phyloP scores from a whole-genome alignment of 1,140 invertebrate species.

The Drosophila malerkotliana region DNA sequence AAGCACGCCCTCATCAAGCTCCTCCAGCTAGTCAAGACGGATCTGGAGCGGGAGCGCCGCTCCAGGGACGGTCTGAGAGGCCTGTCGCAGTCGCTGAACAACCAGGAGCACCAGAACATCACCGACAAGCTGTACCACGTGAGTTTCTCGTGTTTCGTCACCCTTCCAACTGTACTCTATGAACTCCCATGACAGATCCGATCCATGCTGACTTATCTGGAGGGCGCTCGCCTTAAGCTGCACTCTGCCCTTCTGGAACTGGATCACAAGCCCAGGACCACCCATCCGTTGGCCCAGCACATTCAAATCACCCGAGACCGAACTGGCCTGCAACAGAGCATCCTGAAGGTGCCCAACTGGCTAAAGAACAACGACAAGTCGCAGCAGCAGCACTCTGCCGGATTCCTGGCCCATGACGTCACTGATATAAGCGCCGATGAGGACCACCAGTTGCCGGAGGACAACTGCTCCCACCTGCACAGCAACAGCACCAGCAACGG shows the following conservation, averaged over 20 bases:
- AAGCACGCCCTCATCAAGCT: constrained; percentile 93
- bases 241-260: constrained; percentile 91
- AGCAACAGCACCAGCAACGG: constrained; percentile 51
- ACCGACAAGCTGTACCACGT: constrained; percentile 96
- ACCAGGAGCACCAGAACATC: constrained; percentile 96
- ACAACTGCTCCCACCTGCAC: constrained; percentile 54
- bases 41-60: constrained; percentile 93
- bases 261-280: constrained; percentile 89
- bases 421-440: constrained; percentile 67
- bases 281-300: constrained; percentile 92
- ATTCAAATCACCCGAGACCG: constrained; percentile 93
- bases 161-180: neutral
- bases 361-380: constrained; percentile 87
- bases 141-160: constrained; percentile 5
- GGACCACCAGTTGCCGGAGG: constrained; percentile 31
- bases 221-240: constrained; percentile 95
- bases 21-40: constrained; percentile 91
- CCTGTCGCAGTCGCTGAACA: constrained; percentile 94
- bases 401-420: constrained; percentile 69
- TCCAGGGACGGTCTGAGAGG: constrained; percentile 95
- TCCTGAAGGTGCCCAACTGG: constrained; percentile 94
- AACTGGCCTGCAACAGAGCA: constrained; percentile 93
- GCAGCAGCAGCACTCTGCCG: constrained; percentile 55
- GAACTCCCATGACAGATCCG: constrained; percentile 88
- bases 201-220: constrained; percentile 95